Evolutionary conservation across 1,140 invertebrate species (phyloP), one percentile per base, ranked within the genome.

Genomic region (Aphelenchoides avenae): DNA sequence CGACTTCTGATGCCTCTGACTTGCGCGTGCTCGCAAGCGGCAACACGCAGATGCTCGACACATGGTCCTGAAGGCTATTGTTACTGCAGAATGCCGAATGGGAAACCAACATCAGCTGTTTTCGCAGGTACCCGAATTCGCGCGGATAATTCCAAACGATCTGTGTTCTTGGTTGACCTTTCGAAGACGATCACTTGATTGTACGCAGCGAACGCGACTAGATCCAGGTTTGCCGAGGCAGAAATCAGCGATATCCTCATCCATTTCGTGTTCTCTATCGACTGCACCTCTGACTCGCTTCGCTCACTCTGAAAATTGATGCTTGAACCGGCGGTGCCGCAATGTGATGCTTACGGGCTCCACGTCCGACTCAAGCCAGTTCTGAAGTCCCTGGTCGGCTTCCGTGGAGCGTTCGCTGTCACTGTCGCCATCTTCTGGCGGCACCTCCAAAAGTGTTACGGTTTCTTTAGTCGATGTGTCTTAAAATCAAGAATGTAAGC

Each of bases 141-240:
- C 7, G 52, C 18, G 13, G 22, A 29, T 15, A 53, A 31, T 54
- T 53, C 52, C 52, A 53, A 47, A 4, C n/a, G 15, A 37, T 52
- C 44, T 46, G 46, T 9, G 9, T n/a, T 26, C 33, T 48, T 26
- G 2, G 27, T 2, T 7, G 20, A 7, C 3, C 27, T 20, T 13
- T 11, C 18, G 7, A 60, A 52, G 20, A 60, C 22, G 3, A 60
- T 15, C 33, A 60, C 60, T 27, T 44, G 60, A 41, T 60, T 54
- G 20, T 26, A 54, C 13, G 44, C 18, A 11, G 37, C 42, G 24
- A 60, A 42, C 34, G 51, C 47, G 7, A 60, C 7, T 30, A 60
- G 9, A 9, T 64, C 39, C 11, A 60, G n/a, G n/a, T 60, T 60
- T 26, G 36, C 9, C n/a, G 43, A 40, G 6, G 41, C 5, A 2